A percentile compares a stretch with the other conserved stretches of the same genome.
Evolutionary conservation across 2,113 vertebrate species (phyloP).

Genomic region (Nerophis lumbriciformis): DNA sequence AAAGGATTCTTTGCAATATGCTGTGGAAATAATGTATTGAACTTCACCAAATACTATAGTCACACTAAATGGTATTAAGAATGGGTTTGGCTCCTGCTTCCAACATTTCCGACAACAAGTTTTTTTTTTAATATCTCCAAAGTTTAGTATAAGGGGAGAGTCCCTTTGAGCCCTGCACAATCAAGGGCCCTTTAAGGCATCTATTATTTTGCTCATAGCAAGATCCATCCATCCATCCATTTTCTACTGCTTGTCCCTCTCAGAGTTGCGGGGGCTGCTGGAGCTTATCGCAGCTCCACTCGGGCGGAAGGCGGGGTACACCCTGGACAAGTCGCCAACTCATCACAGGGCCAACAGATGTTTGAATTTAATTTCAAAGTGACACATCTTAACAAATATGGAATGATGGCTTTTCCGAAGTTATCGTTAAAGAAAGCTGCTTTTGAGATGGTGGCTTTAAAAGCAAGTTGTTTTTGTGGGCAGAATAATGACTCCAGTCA

Average conservation of each 20-base stretch:
- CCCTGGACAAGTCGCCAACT: too few species aligned
- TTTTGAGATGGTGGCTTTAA: slow-evolving; percentile 8
- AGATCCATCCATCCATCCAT: too few species aligned
- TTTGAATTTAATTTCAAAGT: slow-evolving; percentile 26
- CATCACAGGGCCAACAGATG: background rate
- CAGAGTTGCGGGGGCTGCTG: too few species aligned
- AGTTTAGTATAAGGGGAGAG: slow-evolving; percentile 14
- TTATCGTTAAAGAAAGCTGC: slow-evolving; percentile 11
- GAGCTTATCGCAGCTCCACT: too few species aligned
- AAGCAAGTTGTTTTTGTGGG: slow-evolving; percentile 1
- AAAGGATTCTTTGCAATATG: slow-evolving; percentile 31
- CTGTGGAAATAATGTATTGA: slow-evolving; percentile 16
- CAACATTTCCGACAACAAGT: background rate
- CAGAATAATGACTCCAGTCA: slow-evolving; percentile 2
- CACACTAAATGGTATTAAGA: slow-evolving; percentile 10
- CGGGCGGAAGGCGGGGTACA: too few species aligned
- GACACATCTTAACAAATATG: slow-evolving; percentile 14
- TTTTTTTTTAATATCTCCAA: slow-evolving; percentile 12
- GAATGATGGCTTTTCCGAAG: slow-evolving; percentile 7
- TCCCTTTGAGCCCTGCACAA: slow-evolving; percentile 9
- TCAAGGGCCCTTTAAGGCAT: slow-evolving; percentile 11
- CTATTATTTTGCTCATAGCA: slow-evolving; percentile 4
- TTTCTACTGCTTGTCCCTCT: too few species aligned
- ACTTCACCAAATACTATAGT: slow-evolving; percentile 6
- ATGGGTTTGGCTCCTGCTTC: background rate